Conservation (phyloP, 2,888 invertebrate species). For the Drosophila paramelanica region DNA sequence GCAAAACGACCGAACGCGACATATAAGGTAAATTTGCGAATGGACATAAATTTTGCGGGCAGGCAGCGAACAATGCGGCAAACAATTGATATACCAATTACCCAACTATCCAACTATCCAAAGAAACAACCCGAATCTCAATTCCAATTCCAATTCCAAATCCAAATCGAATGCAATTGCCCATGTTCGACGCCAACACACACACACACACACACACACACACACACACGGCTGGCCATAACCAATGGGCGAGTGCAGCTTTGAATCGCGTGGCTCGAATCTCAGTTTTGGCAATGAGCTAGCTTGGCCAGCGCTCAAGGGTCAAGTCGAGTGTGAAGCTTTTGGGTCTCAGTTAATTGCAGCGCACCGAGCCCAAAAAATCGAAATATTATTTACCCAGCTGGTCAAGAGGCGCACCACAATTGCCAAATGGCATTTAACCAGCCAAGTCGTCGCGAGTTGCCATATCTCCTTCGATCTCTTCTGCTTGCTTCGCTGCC, state of each 20-base stretch:
- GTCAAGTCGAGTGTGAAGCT: slow-evolving; percentile 69
- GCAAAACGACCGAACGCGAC: slow-evolving; percentile 25
- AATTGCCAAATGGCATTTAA: slow-evolving; percentile 58
- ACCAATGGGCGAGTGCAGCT: slow-evolving; percentile 3
- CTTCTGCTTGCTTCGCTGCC: background rate
- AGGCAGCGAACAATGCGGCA: slow-evolving; percentile 42
- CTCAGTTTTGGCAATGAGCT: slow-evolving; percentile 64
- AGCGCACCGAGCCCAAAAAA: slow-evolving; percentile 32
- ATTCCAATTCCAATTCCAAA: background rate
- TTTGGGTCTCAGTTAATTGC: slow-evolving; percentile 57
- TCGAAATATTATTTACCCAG: slow-evolving; percentile 62
- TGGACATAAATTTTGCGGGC: slow-evolving; percentile 46
- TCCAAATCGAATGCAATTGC: slow-evolving; percentile 11
- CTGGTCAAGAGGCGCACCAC: slow-evolving; percentile 32
- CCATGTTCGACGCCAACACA: slow-evolving; percentile 19
- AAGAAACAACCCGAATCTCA: slow-evolving; percentile 3
- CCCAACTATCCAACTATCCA: slow-evolving; percentile 47
- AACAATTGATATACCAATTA: slow-evolving; percentile 80
- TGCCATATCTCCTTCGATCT: slow-evolving; percentile 62
- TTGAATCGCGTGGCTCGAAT: slow-evolving; percentile 52
- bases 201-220: too few species aligned
- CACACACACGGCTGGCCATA: slow-evolving; percentile 34
- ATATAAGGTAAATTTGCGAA: slow-evolving; percentile 37
- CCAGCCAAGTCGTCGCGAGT: slow-evolving; percentile 22
- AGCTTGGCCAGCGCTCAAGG: slow-evolving; percentile 32